Percentiles rank a stretch among this genome's conserved stretches.
phyloP scores from a whole-genome alignment of 2,113 vertebrate genomes.

The Pseudolaguvia tuberculata region DNA sequence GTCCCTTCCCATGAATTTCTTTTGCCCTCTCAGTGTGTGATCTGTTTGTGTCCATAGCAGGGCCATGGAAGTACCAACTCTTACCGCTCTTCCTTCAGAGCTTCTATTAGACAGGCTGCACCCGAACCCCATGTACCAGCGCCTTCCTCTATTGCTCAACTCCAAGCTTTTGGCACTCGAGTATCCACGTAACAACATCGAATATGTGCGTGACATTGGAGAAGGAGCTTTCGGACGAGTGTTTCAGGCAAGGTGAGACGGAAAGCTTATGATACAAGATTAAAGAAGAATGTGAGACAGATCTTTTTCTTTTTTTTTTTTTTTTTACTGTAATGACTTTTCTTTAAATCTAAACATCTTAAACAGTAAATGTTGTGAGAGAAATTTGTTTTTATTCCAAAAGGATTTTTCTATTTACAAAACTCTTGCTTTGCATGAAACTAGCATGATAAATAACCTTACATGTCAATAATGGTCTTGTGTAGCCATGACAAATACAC shows the following conservation, averaged over 20 bases:
- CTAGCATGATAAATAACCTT: constrained; percentile 16
- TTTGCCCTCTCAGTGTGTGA: background rate
- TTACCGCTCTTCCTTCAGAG: constrained; percentile 87
- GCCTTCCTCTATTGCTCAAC: constrained; percentile 90
- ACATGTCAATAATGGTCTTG: constrained; percentile 3
- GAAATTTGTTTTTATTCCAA: background rate
- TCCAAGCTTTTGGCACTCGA: constrained; percentile 91
- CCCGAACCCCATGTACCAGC: constrained; percentile 97
- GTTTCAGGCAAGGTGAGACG: constrained; percentile 89
- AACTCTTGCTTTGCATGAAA: background rate
- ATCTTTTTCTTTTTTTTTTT: background rate
- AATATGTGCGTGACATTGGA: constrained; percentile 95
- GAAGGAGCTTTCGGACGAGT: constrained; percentile 96
- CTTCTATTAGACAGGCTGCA: constrained; percentile 91
- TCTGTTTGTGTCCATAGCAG: constrained; percentile 53
- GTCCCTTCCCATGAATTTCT: background rate
- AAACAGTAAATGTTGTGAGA: background rate
- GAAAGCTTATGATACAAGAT: background rate
- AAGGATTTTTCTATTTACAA: background rate
- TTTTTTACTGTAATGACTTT: background rate
- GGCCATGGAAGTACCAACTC: constrained; percentile 76
- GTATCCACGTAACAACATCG: constrained; percentile 95
- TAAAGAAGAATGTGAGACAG: background rate
- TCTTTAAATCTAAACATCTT: background rate
- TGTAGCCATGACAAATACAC: constrained; percentile 5